Evolutionary conservation across 23 tunicate genomes (phyloP).

Genomic region (Styela clava): DNA sequence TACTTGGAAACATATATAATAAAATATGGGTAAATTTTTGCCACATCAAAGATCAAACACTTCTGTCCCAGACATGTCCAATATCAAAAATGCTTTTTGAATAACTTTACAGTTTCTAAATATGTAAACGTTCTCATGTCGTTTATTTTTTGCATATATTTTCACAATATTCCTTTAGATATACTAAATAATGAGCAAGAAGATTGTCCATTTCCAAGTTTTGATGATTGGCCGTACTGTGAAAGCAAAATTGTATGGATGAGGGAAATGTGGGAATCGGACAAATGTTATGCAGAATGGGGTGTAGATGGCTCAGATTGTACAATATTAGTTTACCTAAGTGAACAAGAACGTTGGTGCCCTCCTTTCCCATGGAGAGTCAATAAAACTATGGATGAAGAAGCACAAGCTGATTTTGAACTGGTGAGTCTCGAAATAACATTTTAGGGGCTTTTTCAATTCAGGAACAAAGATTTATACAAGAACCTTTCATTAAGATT

Average conservation of each 20-base stretch:
- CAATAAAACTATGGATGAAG: not conserved
- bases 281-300: slow-evolving; percentile 68
- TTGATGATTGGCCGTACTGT: slow-evolving; percentile 29
- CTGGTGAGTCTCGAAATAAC: slow-evolving; percentile 2
- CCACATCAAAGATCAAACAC: too few species aligned
- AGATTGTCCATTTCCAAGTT: slow-evolving; percentile 23
- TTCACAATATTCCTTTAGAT: too few species aligned
- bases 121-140: too few species aligned
- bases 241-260: slow-evolving; percentile 54
- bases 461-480: too few species aligned
- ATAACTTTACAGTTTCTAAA: too few species aligned
- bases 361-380: slow-evolving; percentile 42
- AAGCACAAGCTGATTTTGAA: slow-evolving; percentile 8
- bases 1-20: too few species aligned
- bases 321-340: slow-evolving; percentile 55
- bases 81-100: too few species aligned
- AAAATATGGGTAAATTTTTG: too few species aligned
- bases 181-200: slow-evolving; percentile 18
- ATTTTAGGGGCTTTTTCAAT: too few species aligned
- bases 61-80: too few species aligned
- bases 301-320: slow-evolving; percentile 81
- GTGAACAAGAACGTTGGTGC: slow-evolving; percentile 78
- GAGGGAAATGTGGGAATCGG: slow-evolving; percentile 80
- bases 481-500: too few species aligned
- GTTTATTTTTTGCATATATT: too few species aligned